Conservation (phyloP, 2,888 invertebrate species). For the Tribolium freemani region DNA sequence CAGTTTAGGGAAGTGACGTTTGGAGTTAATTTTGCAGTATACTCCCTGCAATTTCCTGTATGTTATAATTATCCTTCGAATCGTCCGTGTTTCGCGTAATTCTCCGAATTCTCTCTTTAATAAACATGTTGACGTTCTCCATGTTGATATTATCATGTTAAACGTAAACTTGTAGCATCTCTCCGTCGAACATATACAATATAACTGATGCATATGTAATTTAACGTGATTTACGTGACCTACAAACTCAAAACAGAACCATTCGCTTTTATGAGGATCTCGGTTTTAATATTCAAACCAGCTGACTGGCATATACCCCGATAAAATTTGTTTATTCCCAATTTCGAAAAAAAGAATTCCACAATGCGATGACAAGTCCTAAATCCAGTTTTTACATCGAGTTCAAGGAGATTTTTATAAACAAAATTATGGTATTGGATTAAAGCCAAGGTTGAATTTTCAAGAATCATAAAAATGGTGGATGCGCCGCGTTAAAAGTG, state of each 20-base stretch:
- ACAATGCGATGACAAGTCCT: constrained; percentile 7
- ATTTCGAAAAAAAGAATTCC: background rate
- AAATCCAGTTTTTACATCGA: background rate
- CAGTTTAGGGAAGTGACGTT: too few species aligned
- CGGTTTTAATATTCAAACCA: constrained; percentile 28
- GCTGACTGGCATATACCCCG: constrained; percentile 14
- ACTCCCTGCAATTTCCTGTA: too few species aligned
- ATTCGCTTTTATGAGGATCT: constrained; percentile 33
- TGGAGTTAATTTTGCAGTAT: too few species aligned
- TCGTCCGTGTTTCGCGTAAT: background rate
- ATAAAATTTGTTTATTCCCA: constrained; percentile 14
- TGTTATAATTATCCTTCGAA: too few species aligned
- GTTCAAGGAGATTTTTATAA: background rate
- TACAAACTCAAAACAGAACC: constrained; percentile 33
- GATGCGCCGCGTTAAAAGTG: background rate
- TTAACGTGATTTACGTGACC: constrained; percentile 34
- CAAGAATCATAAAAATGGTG: background rate
- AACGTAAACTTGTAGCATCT: background rate
- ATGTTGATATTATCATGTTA: background rate
- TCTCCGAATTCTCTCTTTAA: background rate
- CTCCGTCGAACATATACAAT: constrained; percentile 21
- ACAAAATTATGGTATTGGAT: background rate
- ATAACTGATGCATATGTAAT: constrained; percentile 43
- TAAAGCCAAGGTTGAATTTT: background rate
- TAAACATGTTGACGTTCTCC: background rate